Evolutionary conservation across 2,797 vertebrate genomes (phyloP).

Genomic region (Eupleurogrammus muticus): DNA sequence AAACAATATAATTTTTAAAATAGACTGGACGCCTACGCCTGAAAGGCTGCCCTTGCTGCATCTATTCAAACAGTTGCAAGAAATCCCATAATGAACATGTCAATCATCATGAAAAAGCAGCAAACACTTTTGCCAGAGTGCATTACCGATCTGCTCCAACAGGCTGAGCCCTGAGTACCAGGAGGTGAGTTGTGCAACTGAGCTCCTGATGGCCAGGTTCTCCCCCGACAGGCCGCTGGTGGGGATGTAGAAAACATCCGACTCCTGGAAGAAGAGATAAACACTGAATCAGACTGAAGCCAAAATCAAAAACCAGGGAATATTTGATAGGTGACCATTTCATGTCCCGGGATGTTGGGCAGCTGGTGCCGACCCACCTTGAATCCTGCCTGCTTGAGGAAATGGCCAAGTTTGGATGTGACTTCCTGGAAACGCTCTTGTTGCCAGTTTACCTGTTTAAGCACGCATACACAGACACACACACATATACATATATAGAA

Average conservation of each 20-base stretch:
- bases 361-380: conserved; percentile 84
- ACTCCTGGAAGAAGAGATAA: conserved; percentile 84
- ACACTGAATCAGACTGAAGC: background rate
- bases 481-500: conserved; percentile 1
- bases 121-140: conserved; percentile 10
- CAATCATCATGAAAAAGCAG: conserved; percentile 2
- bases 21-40: background rate
- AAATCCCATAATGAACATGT: background rate
- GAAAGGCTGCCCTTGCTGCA: background rate
- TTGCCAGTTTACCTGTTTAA: conserved; percentile 94
- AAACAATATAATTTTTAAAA: too few species aligned
- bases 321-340: background rate
- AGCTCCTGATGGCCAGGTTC: conserved; percentile 89
- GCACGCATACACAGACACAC: conserved; percentile 12
- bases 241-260: conserved; percentile 95
- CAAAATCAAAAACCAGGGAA: background rate
- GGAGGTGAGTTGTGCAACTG: conserved; percentile 86
- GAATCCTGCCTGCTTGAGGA: conserved; percentile 98
- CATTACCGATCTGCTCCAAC: conserved; percentile 94
- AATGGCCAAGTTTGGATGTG: conserved; percentile 92
- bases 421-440: conserved; percentile 96
- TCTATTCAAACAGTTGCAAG: background rate
- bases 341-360: background rate
- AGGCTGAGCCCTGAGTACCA: conserved; percentile 96
- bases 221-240: conserved; percentile 97